phyloP scores from a whole-genome alignment of 92 coral and sea anemone species.

The Bergia sp. region DNA sequence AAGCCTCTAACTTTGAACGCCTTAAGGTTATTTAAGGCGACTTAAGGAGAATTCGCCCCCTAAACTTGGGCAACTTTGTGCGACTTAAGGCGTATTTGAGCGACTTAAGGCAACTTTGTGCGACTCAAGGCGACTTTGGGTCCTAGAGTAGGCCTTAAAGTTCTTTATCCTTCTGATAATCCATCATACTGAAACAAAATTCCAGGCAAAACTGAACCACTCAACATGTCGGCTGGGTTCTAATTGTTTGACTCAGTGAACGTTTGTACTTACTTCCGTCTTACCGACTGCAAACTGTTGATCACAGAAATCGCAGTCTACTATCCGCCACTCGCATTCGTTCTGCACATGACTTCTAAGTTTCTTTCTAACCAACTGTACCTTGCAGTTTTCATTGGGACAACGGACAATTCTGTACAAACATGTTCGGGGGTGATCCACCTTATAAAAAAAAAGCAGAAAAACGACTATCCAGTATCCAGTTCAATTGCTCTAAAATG shows the following conservation, averaged over 20 bases:
- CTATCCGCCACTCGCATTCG: slow-evolving; percentile 17
- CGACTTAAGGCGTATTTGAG: no score
- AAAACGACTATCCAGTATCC: background rate
- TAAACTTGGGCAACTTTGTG: no score
- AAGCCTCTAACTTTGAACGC: no score
- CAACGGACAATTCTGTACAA: background rate
- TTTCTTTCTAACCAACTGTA: background rate
- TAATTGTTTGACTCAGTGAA: background rate
- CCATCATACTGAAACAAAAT: background rate
- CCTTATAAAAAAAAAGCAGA: background rate
- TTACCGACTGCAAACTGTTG: slow-evolving; percentile 6
- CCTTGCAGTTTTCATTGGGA: background rate
- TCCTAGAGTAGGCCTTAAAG: no score
- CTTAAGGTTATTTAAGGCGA: no score
- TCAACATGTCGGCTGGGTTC: background rate
- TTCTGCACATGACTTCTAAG: background rate
- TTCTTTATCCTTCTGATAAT: no score
- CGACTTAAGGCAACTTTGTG: no score
- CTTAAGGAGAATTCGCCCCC: no score
- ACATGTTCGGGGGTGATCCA: slow-evolving; percentile 23
- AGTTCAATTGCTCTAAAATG: background rate
- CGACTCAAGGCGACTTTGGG: no score
- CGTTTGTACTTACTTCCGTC: slow-evolving; percentile 8
- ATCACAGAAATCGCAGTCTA: slow-evolving; percentile 39
- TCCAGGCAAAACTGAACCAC: background rate